A percentile compares a stretch with the other conserved stretches of the same genome.
phyloP scores from a whole-genome alignment of 1,140 invertebrate genomes.

The Temnothorax curvispinosus region DNA sequence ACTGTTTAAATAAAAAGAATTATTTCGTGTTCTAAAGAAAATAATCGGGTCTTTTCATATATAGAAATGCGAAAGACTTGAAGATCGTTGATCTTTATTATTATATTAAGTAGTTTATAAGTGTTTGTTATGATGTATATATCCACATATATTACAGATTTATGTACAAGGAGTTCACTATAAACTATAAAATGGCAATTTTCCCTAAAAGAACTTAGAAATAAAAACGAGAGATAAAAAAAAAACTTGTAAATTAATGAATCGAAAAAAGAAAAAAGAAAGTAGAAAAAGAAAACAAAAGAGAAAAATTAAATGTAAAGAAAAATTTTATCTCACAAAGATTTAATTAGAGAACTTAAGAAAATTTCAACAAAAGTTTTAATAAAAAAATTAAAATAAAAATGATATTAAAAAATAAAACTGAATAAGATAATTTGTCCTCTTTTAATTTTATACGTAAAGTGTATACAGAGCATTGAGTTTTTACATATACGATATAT shows the following conservation, averaged over 20 bases:
- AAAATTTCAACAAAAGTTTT: background rate
- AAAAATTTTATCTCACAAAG: background rate
- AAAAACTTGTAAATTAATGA: background rate
- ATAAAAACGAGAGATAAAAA: background rate
- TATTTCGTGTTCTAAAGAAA: background rate
- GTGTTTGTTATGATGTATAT: conserved; percentile 71
- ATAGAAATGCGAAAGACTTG: conserved; percentile 70
- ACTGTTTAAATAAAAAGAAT: conserved; percentile 11
- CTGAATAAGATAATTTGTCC: background rate
- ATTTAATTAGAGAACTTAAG: background rate
- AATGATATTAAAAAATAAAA: background rate
- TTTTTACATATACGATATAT: background rate
- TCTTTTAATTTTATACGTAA: conserved; percentile 1
- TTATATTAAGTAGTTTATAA: conserved; percentile 81
- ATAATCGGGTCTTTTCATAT: conserved; percentile 35
- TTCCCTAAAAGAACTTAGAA: conserved; percentile 51
- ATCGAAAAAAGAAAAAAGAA: background rate
- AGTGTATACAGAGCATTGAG: background rate
- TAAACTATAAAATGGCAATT: conserved; percentile 78
- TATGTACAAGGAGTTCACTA: conserved; percentile 82
- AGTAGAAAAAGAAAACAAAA: conserved; percentile 56
- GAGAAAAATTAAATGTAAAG: background rate
- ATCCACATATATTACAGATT: conserved; percentile 84
- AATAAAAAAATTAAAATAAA: conserved; percentile 10
- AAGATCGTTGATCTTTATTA: conserved; percentile 81